Percentiles rank a stretch among this genome's conserved stretches.
phyloP scores from a whole-genome alignment of 1,140 invertebrate species.

The Pomacea maculata region DNA sequence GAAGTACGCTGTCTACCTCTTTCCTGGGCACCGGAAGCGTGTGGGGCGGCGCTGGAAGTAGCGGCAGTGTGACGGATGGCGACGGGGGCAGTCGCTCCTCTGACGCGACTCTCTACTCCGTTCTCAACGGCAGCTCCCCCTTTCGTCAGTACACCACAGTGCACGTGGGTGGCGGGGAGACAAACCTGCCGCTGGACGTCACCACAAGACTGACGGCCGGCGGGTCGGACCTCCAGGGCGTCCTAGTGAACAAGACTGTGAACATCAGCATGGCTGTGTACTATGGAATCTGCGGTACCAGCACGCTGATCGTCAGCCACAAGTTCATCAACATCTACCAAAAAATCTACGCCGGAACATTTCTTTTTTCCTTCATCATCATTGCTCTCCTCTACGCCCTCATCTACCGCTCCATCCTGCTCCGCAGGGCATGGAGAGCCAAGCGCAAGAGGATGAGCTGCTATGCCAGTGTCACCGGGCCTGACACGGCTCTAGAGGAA shows the following conservation, averaged over 20 bases:
- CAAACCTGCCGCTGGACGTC: too few species aligned
- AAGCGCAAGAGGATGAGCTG: slow-evolving; percentile 42
- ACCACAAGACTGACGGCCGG: too few species aligned
- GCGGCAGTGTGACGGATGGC: neutral
- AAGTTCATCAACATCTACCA: slow-evolving; percentile 42
- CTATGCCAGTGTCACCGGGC: slow-evolving; percentile 25
- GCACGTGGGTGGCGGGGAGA: neutral
- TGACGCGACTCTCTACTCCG: neutral
- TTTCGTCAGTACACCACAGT: neutral
- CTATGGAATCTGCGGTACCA: slow-evolving; percentile 27
- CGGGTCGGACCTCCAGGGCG: neutral
- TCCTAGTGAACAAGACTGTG: neutral
- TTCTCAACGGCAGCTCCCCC: neutral
- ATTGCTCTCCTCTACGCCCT: slow-evolving; percentile 54
- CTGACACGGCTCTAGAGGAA: slow-evolving; percentile 28
- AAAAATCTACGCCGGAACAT: slow-evolving; percentile 51
- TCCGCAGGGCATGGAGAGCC: slow-evolving; percentile 43
- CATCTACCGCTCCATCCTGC: slow-evolving; percentile 53
- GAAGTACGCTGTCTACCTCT: neutral
- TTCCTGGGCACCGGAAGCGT: neutral
- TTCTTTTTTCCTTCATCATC: slow-evolving; percentile 47
- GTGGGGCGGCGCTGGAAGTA: neutral
- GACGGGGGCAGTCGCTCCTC: neutral
- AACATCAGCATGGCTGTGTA: slow-evolving; percentile 10
- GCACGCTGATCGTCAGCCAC: slow-evolving; percentile 32